A percentile compares a stretch with the other conserved stretches of the same genome.
Evolutionary conservation across 1,140 invertebrate species (phyloP).

Genomic region (Brachionus sp.): DNA sequence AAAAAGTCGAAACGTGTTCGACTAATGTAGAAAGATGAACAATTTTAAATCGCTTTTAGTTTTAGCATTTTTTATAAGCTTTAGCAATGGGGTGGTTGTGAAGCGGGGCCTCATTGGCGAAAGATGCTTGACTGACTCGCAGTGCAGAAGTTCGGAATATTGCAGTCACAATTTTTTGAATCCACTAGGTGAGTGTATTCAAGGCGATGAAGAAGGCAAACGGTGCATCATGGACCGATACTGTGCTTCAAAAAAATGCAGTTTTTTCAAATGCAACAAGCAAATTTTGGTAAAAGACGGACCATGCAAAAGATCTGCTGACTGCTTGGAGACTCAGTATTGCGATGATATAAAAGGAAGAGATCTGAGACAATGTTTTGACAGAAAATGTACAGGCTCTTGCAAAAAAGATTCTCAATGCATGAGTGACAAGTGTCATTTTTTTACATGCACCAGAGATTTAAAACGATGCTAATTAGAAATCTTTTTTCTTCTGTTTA

Average conservation of each 20-base stretch:
- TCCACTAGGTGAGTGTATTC: slow-evolving; percentile 25
- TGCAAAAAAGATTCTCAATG: slow-evolving; percentile 41
- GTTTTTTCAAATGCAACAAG: slow-evolving; percentile 36
- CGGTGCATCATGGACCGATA: slow-evolving; percentile 2
- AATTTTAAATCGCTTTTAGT: not conserved
- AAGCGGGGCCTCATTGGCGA: not conserved
- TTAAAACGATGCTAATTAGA: not conserved
- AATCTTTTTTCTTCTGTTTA: not conserved
- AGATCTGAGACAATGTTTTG: slow-evolving; percentile 36
- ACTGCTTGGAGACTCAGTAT: slow-evolving; percentile 24
- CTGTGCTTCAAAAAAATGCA: slow-evolving; percentile 39
- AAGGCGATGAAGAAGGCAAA: not conserved
- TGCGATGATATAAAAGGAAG: slow-evolving; percentile 12
- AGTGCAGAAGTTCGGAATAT: slow-evolving; percentile 4
- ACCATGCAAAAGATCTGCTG: slow-evolving; percentile 23
- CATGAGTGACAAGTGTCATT: slow-evolving; percentile 36
- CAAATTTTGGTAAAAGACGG: slow-evolving; percentile 28
- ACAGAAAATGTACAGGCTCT: slow-evolving; percentile 15
- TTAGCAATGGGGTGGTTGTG: not conserved
- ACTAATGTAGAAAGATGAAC: not conserved
- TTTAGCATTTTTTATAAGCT: not conserved
- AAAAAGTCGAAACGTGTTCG: not conserved
- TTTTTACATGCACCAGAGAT: slow-evolving; percentile 31
- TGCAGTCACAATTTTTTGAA: slow-evolving; percentile 14
- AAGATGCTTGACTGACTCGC: slow-evolving; percentile 8